Percentiles rank a stretch among this genome's conserved stretches.
Conservation (phyloP, 2,113 vertebrate species). For the Baryphthengus martii region DNA sequence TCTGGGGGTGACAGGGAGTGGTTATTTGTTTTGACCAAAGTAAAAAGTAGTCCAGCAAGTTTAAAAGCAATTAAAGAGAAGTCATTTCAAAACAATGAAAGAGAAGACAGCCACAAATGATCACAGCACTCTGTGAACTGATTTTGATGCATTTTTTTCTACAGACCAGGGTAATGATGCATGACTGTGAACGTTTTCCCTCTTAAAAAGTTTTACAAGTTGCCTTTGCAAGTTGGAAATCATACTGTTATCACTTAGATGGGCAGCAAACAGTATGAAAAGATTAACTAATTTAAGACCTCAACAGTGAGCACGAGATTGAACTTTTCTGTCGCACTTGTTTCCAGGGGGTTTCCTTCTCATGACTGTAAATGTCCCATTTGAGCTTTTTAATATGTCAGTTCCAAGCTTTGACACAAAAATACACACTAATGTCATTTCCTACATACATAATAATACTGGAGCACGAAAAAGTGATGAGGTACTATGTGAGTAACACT, state of each 20-base stretch:
- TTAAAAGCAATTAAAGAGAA: background rate
- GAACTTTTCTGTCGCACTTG: background rate
- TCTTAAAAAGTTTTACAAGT: background rate
- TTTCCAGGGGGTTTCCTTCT: background rate
- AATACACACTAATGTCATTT: background rate
- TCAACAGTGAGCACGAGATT: background rate
- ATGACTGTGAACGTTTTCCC: background rate
- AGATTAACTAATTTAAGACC: background rate
- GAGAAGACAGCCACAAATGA: background rate
- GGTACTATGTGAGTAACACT: background rate
- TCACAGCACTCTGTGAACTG: background rate
- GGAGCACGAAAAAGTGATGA: background rate
- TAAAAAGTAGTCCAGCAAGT: background rate
- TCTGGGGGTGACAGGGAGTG: background rate
- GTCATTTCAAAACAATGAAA: background rate
- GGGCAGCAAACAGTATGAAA: background rate
- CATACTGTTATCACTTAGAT: background rate
- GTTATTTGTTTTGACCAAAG: background rate
- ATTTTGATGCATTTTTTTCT: background rate
- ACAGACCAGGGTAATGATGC: background rate
- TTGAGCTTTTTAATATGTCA: background rate
- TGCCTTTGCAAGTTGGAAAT: background rate
- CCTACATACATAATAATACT: background rate
- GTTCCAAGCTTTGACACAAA: background rate
- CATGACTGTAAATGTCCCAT: background rate